Evolutionary conservation across 2,888 invertebrate species (phyloP), one percentile per base, ranked within the genome.

Genomic region (Rhodophaea formosa): DNA sequence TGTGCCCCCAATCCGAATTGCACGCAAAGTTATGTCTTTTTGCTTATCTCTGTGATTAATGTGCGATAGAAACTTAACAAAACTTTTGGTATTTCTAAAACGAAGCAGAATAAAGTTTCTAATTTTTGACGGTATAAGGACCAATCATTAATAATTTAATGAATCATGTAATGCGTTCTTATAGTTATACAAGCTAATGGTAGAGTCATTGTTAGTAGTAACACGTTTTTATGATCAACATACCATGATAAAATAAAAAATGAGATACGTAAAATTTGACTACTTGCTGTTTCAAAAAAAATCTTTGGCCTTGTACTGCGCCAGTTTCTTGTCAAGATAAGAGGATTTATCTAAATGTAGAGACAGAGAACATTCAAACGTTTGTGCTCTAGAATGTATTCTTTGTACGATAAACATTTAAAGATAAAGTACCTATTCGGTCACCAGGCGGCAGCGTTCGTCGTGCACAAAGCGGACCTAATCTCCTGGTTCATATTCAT

Each of bases 401-500:
- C 52, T 17, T 71, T 73, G 71, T 72, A 77, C 74, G 72, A 76
- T 75, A 79, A 77, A 73, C 63, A 68, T 67, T 69, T 58, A 44
- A 60, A 76, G 77, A 79, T 78, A 79, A 75, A 76, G 69, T 65
- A n/a, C n/a, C n/a, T n/a, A 74, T 71, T 68, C 30, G 14, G 53
- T 29, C 53, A n/a, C 12, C 8, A n/a, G 12, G n/a, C 39, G 17
- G 15, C 44, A 30, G 14, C n/a, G 47, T 23, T 30, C 29, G 29
- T n/a, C 47, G 47, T 29, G n/a, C 67, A 74, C 69, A 75, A 72
- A 77, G 74, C 72, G 76, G 60, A 63, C 63, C 73, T 80, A 80
- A 79, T 80, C 78, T 78, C 63, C 69, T 73, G 65, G 66, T 76
- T 74, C 75, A 71, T 75, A 79, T 79, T 79, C 77, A 77, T 71